Conservation (phyloP, 2,113 vertebrate species). For the Pyxicephalus adspersus region DNA sequence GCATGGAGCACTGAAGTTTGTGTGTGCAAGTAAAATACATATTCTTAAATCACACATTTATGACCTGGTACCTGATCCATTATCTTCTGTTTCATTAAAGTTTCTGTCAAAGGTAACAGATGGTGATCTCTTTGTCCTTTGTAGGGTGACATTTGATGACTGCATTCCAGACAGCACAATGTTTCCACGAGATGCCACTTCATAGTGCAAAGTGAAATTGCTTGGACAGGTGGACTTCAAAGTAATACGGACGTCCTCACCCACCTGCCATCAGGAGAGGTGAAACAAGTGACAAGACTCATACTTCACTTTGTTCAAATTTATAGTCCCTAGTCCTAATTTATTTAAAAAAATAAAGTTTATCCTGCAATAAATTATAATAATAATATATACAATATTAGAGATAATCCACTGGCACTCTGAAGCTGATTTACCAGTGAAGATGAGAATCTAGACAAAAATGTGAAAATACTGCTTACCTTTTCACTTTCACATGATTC, state of each 20-base stretch:
- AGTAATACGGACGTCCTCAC: constrained; percentile 79
- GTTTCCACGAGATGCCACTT: constrained; percentile 86
- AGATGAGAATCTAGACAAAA: too few relatives aligned
- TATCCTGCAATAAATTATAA: not conserved
- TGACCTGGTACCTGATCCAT: not conserved
- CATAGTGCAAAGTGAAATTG: constrained; percentile 88
- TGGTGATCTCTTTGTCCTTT: constrained; percentile 74
- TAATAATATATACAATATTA: too few relatives aligned
- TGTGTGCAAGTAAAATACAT: too few relatives aligned
- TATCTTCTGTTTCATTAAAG: constrained; percentile 60
- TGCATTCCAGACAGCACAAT: constrained; percentile 85
- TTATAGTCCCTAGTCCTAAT: not conserved
- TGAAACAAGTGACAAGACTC: constrained; percentile 43
- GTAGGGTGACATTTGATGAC: constrained; percentile 70
- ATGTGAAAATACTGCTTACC: too few relatives aligned
- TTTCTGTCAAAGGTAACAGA: constrained; percentile 75
- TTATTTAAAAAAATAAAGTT: too few relatives aligned
- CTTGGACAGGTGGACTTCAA: constrained; percentile 90
- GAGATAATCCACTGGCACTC: too few relatives aligned
- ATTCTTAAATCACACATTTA: not conserved
- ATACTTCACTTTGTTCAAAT: constrained; percentile 3
- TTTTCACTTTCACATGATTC: too few relatives aligned
- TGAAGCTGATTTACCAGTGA: too few relatives aligned
- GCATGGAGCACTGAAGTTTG: too few relatives aligned
- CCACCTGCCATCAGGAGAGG: constrained; percentile 72